Evolutionary conservation across 2,797 vertebrate genomes (phyloP), one percentile per base, ranked within the genome.

Genomic region (Dallia pectoralis): DNA sequence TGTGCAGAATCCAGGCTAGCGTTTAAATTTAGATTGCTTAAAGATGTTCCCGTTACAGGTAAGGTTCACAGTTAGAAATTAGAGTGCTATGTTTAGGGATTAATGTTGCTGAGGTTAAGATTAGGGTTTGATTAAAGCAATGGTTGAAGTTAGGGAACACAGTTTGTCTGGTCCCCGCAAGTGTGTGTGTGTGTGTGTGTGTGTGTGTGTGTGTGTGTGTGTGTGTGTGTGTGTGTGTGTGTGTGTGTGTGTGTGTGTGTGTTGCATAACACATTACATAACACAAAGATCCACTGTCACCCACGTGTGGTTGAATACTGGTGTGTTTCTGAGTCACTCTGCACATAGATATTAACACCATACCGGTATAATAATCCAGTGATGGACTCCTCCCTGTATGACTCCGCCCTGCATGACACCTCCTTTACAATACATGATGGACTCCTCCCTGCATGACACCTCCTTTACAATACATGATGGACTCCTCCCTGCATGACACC

Each of bases 181-280:
- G 47, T 19, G 29, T 66, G 30, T 19, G 25, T 64, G 0, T 63
- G 19, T 63, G 4, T 22, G 18, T 64, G 62, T 18, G 62, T 64
- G 8, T 16, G 15, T 67, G 67, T 36, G 67, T 73, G 59, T 65
- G 65, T 69, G 27, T 19, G 27, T 32, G 25, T 67, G 2, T 33
- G 32, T 11, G 8, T 33, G 49, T 4, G 4, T 64, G 40, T 64
- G 51, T 71, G 48, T 75, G 61, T 70, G 64, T 18, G 30, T 33
- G 67, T 27, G 15, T 36, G 30, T 70, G n/a, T n/a, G n/a, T n/a
- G n/a, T n/a, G 47, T 19, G 29, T 66, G 30, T 71, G 63, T 79
- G 81, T 88, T 86, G 77, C 82, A 82, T 87, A 87, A 87, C 78
- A 49, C 16, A 67, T 87, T 87, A 87, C 81, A 87, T 87, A 87